phyloP scores from a whole-genome alignment of 2,888 invertebrate genomes.

The Xiphydria camelus region DNA sequence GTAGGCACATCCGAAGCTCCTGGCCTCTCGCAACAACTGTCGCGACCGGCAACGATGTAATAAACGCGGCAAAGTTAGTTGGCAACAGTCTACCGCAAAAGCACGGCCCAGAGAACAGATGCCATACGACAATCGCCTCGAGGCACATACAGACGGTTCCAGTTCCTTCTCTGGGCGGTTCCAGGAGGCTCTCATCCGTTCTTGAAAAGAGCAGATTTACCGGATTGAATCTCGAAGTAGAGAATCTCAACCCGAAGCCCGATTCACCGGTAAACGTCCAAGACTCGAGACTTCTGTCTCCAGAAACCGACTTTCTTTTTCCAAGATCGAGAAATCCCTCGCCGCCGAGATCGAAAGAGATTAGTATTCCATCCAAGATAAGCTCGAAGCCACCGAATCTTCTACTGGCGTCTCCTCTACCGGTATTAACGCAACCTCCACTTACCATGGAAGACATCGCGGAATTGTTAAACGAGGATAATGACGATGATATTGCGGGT shows the following conservation, averaged over 20 bases:
- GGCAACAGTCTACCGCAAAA: conserved; percentile 28
- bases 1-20: conserved; percentile 10
- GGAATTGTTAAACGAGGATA: conserved; percentile 52
- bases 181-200: conserved; percentile 34
- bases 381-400: conserved; percentile 23
- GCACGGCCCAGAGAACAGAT: conserved; percentile 15
- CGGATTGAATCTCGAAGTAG: conserved; percentile 19
- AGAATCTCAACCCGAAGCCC: conserved; percentile 10
- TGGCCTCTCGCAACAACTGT: conserved; percentile 12
- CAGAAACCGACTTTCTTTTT: conserved; percentile 34
- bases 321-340: conserved; percentile 24
- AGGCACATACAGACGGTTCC: conserved; percentile 41
- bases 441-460: conserved; percentile 50
- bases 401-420: conserved; percentile 40
- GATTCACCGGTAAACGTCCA: conserved; percentile 28
- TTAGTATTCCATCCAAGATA: conserved; percentile 19
- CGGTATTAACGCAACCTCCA: conserved; percentile 44
- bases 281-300: conserved; percentile 33
- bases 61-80: conserved; percentile 21
- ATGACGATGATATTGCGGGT: too few species aligned
- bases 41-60: conserved; percentile 25
- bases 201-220: conserved; percentile 33
- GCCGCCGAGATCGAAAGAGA: conserved; percentile 30
- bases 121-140: conserved; percentile 16
- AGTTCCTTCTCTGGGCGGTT: conserved; percentile 39